A percentile compares a stretch with the other conserved stretches of the same genome.
Conservation (phyloP, 2,797 vertebrate species). For the Tachyglossus aculeatus region DNA sequence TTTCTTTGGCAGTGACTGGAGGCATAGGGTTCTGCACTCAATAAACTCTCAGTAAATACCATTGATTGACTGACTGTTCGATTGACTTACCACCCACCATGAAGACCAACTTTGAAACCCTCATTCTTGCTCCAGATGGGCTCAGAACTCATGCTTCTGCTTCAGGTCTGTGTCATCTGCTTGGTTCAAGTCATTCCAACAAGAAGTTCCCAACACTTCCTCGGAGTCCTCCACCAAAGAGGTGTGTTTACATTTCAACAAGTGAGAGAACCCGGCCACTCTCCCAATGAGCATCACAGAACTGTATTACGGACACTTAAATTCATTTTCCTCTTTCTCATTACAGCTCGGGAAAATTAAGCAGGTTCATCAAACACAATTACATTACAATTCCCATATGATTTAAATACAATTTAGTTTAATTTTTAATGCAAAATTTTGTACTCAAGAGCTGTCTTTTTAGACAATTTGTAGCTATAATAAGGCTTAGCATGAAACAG, state of each 20-base stretch:
- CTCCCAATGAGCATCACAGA: neutral
- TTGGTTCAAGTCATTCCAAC: neutral
- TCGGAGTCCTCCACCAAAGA: neutral
- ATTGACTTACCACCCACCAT: no score
- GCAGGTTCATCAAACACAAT: neutral
- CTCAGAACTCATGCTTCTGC: neutral
- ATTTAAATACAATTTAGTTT: neutral
- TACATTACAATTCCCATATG: neutral
- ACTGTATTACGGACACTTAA: neutral
- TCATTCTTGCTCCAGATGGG: neutral
- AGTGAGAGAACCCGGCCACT: neutral
- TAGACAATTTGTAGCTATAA: neutral
- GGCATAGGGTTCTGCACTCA: no score
- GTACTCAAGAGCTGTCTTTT: neutral
- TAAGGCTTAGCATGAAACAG: neutral
- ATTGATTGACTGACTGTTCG: no score
- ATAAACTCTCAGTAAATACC: no score
- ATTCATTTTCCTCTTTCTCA: neutral
- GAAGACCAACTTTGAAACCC: neutral
- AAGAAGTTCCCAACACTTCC: neutral
- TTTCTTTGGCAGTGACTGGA: no score
- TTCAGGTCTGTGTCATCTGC: neutral
- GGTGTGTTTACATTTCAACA: neutral
- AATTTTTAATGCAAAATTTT: neutral
- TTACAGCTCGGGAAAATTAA: neutral